Evolutionary conservation across 2,113 vertebrate genomes (phyloP), one percentile per base, ranked within the genome.

Genomic region (Aythya baeri): DNA sequence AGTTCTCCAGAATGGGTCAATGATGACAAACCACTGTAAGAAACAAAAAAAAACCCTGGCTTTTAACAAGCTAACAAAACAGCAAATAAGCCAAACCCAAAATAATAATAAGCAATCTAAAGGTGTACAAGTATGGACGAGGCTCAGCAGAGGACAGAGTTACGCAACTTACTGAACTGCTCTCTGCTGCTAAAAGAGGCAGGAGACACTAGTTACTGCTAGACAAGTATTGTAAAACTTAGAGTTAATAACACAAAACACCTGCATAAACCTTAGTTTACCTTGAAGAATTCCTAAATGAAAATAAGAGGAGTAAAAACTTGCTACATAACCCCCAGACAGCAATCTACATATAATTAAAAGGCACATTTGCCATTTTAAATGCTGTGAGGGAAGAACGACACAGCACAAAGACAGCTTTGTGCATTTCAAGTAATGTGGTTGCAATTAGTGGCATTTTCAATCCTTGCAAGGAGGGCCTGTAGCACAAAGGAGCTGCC

Each of bases 351-450:
- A 78, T 89, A 75, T 41, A 92, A 90, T 85, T 94, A 89, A 89
- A 82, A 89, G 63, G 86, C 72, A 34, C 21, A n/a, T 91, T 89
- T 94, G 91, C 71, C 88, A 71, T 93, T 97, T 95, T 89, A 94
- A 89, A 77, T 70, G 82, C 88, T 83, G 88, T 75, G 31, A 71
- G 71, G 74, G 83, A 94, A 94, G 86, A 87, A 73, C 76, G 73
- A 31, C 57, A 23, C 21, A 87, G 91, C 88, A 97, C 88, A 96
- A 96, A 97, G 93, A 58, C 75, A 97, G 92, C 93, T 92, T 94
- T 95, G 95, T 95, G 85, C 52, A 41, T 77, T 88, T 81, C 67
- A 79, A 94, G 86, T 80, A 95, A 92, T 10, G 46, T 67, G 86
- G 81, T 77, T 92, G 68, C 72, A 93, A 96, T 96, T 85, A 93